phyloP scores from a whole-genome alignment of 2,888 invertebrate genomes.

The Mythimna pallens region DNA sequence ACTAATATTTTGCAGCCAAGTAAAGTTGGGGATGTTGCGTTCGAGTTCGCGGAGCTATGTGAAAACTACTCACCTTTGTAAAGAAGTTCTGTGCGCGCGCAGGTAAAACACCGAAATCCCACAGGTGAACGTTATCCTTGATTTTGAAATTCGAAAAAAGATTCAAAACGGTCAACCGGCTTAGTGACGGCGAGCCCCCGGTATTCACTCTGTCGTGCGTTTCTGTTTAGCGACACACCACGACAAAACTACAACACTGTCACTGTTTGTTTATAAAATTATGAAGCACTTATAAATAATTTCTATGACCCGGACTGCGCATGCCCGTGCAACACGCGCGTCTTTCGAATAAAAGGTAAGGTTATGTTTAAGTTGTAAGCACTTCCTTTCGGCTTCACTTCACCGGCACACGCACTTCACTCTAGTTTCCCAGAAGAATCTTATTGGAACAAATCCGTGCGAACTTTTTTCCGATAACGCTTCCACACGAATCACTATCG shows the following conservation, averaged over 20 bases:
- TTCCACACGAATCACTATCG: constrained; percentile 67
- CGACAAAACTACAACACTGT: constrained; percentile 79
- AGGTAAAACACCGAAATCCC: constrained; percentile 87
- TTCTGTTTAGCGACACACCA: constrained; percentile 78
- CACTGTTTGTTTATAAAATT: constrained; percentile 88
- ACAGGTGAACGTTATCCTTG: constrained; percentile 87
- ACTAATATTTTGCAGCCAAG: constrained; percentile 29
- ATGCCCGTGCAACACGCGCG: constrained; percentile 88
- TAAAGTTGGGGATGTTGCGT: constrained; percentile 45
- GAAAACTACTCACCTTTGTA: constrained; percentile 82
- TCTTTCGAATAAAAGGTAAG: constrained; percentile 81
- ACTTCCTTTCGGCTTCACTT: constrained; percentile 78
- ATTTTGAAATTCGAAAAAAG: constrained; percentile 78
- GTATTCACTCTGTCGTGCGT: constrained; percentile 75
- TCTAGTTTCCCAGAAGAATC: constrained; percentile 81
- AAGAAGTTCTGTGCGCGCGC: constrained; percentile 88
- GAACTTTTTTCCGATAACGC: constrained; percentile 74
- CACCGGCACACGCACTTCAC: constrained; percentile 77
- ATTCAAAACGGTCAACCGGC: constrained; percentile 66
- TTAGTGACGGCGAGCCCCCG: constrained; percentile 51
- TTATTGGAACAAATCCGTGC: constrained; percentile 77
- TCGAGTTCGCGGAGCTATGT: constrained; percentile 47
- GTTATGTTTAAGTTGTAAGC: constrained; percentile 87
- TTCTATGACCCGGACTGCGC: constrained; percentile 85
- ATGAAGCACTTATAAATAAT: constrained; percentile 86